phyloP scores from a whole-genome alignment of 1,140 invertebrate species.

The Drosophila ficusphila region DNA sequence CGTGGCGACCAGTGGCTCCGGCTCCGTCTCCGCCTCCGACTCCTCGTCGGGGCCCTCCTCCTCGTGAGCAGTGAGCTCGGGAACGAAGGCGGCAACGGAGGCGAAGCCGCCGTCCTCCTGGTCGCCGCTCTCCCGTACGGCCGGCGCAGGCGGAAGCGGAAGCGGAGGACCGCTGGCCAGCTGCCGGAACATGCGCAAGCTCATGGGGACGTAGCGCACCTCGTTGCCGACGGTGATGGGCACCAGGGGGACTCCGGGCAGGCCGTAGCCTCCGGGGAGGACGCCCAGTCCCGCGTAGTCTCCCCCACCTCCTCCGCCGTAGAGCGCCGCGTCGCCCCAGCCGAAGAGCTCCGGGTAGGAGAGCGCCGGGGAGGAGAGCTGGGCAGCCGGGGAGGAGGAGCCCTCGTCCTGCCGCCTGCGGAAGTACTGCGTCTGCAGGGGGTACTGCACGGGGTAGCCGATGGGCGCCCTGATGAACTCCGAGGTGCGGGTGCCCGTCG shows the following conservation, averaged over 20 bases:
- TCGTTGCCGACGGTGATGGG: constrained; percentile 62
- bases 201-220: constrained; percentile 58
- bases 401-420: constrained; percentile 37
- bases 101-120: constrained; percentile 15
- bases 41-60: neutral
- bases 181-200: constrained; percentile 59
- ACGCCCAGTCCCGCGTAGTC: neutral
- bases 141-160: neutral
- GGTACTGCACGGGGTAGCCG: neutral
- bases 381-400: no score
- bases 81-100: neutral
- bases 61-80: neutral
- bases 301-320: neutral
- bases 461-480: constrained; percentile 4
- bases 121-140: constrained; percentile 40
- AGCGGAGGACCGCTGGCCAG: neutral
- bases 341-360: constrained; percentile 26
- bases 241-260: constrained; percentile 45
- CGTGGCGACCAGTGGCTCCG: neutral
- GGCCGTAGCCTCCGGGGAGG: neutral
- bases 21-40: neutral
- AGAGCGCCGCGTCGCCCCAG: constrained; percentile 16
- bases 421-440: constrained; percentile 43
- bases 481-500: neutral
- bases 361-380: neutral